Evolutionary conservation across 2,113 vertebrate genomes (phyloP), one percentile per base, ranked within the genome.

Genomic region (Myotis lucifugus): DNA sequence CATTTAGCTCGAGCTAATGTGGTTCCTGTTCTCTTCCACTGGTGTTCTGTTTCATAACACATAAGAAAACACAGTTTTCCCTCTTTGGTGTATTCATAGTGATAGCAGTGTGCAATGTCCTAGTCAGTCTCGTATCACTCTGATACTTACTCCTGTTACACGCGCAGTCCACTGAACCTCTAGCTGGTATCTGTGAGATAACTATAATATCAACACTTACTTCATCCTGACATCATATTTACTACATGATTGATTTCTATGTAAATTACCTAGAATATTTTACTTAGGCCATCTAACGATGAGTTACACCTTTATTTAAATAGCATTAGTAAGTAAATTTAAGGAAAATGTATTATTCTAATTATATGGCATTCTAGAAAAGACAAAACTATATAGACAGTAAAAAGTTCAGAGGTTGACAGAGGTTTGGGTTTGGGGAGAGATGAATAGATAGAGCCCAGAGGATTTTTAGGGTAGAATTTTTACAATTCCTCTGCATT

Each of bases 241-340:
- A 23, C 1, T 56, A 27, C 67, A 21, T 66, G 8, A 61, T 34
- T 74, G 14, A 48, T 79, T 56, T 23, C 19, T 54, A 46, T 70
- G 25, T 70, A 23, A 66, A 64, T 42, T 14, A 32, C 8, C 70
- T 23, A 79, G 34, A 46, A 88, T 3, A 1, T 15, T 78, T 67
- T 67, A 27, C 56, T 77, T 40, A 87, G 42, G 6, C 6, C 5
- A 74, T 12, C 18, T 7, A n/a, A 5, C 4, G 9, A 48, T 64
- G 25, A 82, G 37, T 48, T 48, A 87, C 29, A 61, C 5, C 13
- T 81, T 81, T 61, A 56, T n/a, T 95, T 79, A 85, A 90, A 48
- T 17, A 74, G 25, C 42, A 48, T 37, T 8, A 23, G 42, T 37
- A 34, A 50, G 13, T 34, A 78, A 90, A 82, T 25, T 42, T 21